Evolutionary conservation across 1,140 invertebrate species (phyloP), one percentile per base, ranked within the genome.

Genomic region (Magallana gigas): DNA sequence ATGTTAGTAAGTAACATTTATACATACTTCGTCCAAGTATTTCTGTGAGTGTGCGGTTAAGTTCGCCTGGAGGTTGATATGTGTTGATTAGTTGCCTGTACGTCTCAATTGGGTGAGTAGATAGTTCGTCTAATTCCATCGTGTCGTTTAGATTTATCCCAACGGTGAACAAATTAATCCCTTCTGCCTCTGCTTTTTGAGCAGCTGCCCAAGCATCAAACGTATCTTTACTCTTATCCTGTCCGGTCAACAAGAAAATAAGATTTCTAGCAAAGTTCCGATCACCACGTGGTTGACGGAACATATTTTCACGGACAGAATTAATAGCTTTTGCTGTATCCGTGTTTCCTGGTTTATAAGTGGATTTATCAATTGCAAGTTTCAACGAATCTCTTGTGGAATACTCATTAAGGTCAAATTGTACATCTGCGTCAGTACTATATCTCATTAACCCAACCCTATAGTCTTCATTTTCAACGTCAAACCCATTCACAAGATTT

Each of bases 381-480:
- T 89, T 36, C 1, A 93, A 71, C 64, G 90, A 89, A 64, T 88
- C 87, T 56, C 90, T 90, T 18, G 87, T 91, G 64, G 71, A 76
- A 83, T 94, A 90, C 4, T 88, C 84, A 36, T 93, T 90, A 9
- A 94, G 89, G 48, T 94, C 84, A 88, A 92, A 94, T 68, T 94
- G 90, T 23, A 90, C 57, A 36, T 88, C 87, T 9, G 90, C 85
- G 14, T 76, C 57, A n/a, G 81, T 76, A 59, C 89, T 92, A 88
- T 93, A 94, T 14, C 90, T 91, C 87, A 93, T 88, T 29, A 91
- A 85, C 29, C 92, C 93, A 62, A 94, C 90, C 57, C 91, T 88
- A 83, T 88, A 91, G 81, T 92, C 91, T 8, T 88, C 91, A 76
- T 89, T 82, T 62, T 93, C 91, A n/a, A 93, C 87, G 71, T 88